Percentiles rank a stretch among this genome's conserved stretches.
phyloP scores from a whole-genome alignment of 2,797 vertebrate genomes.

The Sebastes dallii region DNA sequence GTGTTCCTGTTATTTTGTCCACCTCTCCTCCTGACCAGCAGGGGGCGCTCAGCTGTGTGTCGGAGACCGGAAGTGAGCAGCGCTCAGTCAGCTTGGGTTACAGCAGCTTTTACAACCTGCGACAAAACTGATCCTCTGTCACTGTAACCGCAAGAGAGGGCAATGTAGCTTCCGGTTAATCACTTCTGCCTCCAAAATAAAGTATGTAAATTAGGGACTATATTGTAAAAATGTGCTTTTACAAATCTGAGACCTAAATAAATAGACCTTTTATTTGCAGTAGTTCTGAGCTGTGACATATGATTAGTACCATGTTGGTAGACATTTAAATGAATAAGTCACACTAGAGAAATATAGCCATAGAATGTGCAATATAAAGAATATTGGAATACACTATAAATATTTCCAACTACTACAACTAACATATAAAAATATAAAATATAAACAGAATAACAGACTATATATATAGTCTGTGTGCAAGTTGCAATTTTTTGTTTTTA shows the following conservation, averaged over 20 bases:
- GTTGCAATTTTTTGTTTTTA: too few relatives aligned
- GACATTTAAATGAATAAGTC: too few relatives aligned
- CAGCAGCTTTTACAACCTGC: conserved; percentile 38
- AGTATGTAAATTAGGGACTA: not conserved
- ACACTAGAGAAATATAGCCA: too few relatives aligned
- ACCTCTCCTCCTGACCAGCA: not conserved
- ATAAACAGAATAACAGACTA: too few relatives aligned
- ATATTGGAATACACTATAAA: too few relatives aligned
- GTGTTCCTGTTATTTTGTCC: not conserved
- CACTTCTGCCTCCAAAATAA: not conserved
- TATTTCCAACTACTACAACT: too few relatives aligned
- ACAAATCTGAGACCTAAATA: not conserved
- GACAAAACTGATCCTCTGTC: not conserved
- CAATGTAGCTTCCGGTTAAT: not conserved
- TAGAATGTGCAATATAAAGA: too few relatives aligned
- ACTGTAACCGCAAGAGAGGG: accelerated
- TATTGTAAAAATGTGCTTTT: not conserved
- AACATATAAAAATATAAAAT: too few relatives aligned
- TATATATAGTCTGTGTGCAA: too few relatives aligned
- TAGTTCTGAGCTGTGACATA: not conserved
- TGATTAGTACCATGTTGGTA: too few relatives aligned
- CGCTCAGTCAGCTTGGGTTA: conserved; percentile 20
- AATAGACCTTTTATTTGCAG: not conserved
- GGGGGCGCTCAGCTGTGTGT: not conserved
- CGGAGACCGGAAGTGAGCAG: not conserved